phyloP scores from a whole-genome alignment of 2,888 invertebrate species.

The Rhamnusium bicolor region DNA sequence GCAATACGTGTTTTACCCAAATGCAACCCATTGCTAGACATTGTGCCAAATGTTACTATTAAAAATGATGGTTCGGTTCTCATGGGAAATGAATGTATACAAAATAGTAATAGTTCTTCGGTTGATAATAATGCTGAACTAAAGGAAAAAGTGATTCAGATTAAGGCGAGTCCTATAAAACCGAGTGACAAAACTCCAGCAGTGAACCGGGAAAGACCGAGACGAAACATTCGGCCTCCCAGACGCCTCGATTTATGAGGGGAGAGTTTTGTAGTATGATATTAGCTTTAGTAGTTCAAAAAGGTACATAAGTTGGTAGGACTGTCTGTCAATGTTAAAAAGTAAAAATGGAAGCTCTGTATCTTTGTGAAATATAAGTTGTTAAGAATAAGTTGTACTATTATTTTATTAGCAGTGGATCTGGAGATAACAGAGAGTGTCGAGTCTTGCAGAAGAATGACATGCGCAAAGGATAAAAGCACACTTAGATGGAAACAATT shows the following conservation, averaged over 20 bases:
- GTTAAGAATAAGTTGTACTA: too few species aligned
- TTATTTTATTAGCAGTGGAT: too few species aligned
- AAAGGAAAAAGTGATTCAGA: background rate
- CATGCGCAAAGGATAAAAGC: too few species aligned
- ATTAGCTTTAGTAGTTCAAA: too few species aligned
- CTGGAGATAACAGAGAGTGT: too few species aligned
- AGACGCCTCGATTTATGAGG: background rate
- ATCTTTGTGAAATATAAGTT: too few species aligned
- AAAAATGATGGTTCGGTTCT: background rate
- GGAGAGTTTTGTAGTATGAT: background rate
- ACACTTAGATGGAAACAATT: too few species aligned
- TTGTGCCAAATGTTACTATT: background rate
- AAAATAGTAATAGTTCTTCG: background rate
- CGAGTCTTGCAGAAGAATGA: too few species aligned
- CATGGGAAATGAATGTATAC: background rate
- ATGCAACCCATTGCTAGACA: background rate
- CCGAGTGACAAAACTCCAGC: background rate
- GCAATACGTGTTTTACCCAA: background rate
- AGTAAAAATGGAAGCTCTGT: too few species aligned
- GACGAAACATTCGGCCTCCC: background rate
- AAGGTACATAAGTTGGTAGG: too few species aligned
- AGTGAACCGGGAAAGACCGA: background rate
- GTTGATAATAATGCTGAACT: background rate
- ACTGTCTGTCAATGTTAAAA: too few species aligned
- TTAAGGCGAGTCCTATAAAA: background rate